phyloP scores from a whole-genome alignment of 2,113 vertebrate species.

The Fulmarus glacialis region DNA sequence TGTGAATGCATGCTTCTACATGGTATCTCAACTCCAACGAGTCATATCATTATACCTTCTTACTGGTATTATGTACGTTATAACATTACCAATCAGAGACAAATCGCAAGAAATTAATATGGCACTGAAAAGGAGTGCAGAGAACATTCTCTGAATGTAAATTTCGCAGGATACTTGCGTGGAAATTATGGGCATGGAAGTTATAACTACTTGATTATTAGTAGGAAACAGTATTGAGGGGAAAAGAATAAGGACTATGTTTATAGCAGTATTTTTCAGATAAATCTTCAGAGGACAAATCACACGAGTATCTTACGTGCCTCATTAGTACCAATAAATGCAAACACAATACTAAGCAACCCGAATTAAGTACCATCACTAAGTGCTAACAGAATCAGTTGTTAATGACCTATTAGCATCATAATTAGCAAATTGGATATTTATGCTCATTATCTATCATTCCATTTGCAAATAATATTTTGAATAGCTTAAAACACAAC shows the following conservation, averaged over 20 bases:
- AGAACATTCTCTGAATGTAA: neutral
- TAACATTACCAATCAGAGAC: neutral
- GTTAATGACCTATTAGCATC: slow-evolving; percentile 5
- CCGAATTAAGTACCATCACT: neutral
- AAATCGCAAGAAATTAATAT: neutral
- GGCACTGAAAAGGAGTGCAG: neutral
- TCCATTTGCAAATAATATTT: slow-evolving; percentile 13
- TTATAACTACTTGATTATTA: neutral
- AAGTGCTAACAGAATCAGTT: neutral
- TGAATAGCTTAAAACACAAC: neutral
- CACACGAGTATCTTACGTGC: accelerated
- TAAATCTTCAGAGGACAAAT: neutral
- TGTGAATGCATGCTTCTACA: no score
- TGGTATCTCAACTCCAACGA: neutral
- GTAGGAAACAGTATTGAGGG: neutral
- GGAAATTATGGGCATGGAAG: neutral
- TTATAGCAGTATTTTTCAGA: neutral
- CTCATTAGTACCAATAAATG: neutral
- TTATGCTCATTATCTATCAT: neutral
- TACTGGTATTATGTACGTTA: neutral
- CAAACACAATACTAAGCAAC: slow-evolving; percentile 11
- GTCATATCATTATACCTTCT: neutral
- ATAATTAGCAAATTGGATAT: slow-evolving; percentile 23
- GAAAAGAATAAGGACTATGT: neutral
- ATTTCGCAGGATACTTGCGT: neutral